Base-by-base conservation (phyloP, 2,113 vertebrate species). In the Leucoraja erinaceus region DNA sequence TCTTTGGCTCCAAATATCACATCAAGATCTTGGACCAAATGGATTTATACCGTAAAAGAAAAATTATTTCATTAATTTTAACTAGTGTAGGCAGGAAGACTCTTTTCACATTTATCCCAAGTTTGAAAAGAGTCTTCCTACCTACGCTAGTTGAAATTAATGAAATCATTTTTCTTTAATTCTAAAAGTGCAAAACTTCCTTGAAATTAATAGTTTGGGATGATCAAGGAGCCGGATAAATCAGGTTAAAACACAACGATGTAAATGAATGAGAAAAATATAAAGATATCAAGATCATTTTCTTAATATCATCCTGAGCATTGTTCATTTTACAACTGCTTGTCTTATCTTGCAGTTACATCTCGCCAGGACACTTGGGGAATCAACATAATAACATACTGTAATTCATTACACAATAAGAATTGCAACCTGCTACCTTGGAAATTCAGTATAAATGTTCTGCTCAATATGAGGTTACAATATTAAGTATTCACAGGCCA, bases 21-120 rank as follows among this genome's bases (percentile, higher is more conserved):
- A 54, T 83, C 79, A 83, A 54, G 56, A 83, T 83, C 74, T 75
- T 2, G n/a, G n/a, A 31, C 75, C 75, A 83, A 83, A 83, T 83
- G 8, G 9, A 66, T 33, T 38, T 68, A 5, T 4, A 68, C 11
- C n/a, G 10, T n/a, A n/a, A 66, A 88, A 66, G 54, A 8, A 16
- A 90, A 20, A 14, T 11, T 1, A 10, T 38, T 38, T 68, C 14
- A 68, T 11, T 70, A 1, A 70, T 90, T 70, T 1, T 14, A 70
- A 22, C 88, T 14, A 31, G 4, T 33, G 22, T n/a, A 59, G 31
- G 81, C 81, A 70, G 3, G 31, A 16, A 47, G 88, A 90, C 31
- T 90, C 25, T 47, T 38, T 16, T 90, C 38, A 66, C 16, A 68
- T 18, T 38, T 66, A 84, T 16, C 28, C 54, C 5, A 18, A n/a